Evolutionary conservation across 2,797 vertebrate species (phyloP).

Genomic region (Philypnodon macrostomus): DNA sequence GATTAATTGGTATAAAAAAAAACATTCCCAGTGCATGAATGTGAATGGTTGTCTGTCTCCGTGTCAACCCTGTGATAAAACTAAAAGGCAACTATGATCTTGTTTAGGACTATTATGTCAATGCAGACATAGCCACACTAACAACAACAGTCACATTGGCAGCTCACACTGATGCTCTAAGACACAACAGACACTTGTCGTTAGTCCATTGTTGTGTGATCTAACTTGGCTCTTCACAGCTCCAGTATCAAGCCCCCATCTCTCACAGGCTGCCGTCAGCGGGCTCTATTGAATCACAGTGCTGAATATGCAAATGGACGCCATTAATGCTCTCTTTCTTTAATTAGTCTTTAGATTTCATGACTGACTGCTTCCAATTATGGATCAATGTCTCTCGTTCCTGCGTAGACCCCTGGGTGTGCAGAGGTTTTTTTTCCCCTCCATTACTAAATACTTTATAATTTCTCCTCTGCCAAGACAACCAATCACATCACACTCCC

Average conservation of each 20-base stretch:
- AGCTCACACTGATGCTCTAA: conserved; percentile 13
- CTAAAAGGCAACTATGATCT: no score
- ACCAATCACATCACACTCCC: conserved; percentile 29
- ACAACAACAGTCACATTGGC: conserved; percentile 3
- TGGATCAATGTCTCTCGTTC: conserved; percentile 80
- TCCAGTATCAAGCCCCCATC: conserved; percentile 31
- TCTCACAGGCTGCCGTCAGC: conserved; percentile 37
- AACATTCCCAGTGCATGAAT: no score
- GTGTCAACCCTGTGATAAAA: no score
- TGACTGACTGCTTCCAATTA: conserved; percentile 78
- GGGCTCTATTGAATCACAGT: conserved; percentile 42
- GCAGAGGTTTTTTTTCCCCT: conserved; percentile 42
- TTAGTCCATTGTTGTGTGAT: conserved; percentile 30
- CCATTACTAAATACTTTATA: conserved; percentile 63
- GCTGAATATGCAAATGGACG: conserved; percentile 69
- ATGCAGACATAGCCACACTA: conserved; percentile 1
- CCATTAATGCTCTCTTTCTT: conserved; percentile 75
- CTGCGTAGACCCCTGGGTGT: conserved; percentile 55
- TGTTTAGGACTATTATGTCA: neutral
- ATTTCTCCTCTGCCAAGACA: conserved; percentile 47
- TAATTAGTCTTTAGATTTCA: conserved; percentile 80
- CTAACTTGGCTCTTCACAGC: conserved; percentile 23
- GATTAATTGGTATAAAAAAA: no score
- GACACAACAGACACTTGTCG: conserved; percentile 18
- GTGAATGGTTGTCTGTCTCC: no score